Conservation (phyloP, 2,888 invertebrate species). For the Atrina japonica region DNA sequence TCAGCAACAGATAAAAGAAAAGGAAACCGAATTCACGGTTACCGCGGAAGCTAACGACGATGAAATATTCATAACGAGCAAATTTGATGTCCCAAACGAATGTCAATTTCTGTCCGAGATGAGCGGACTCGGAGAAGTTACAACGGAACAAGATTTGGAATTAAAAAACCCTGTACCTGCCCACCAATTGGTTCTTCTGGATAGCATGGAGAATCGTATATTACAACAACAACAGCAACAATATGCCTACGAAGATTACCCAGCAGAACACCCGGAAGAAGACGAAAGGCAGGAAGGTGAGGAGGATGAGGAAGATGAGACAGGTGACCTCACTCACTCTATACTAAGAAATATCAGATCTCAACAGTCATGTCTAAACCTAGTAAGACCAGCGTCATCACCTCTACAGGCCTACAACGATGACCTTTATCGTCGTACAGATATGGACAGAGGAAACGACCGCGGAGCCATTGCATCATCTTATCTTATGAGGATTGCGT, state of each 20-base stretch:
- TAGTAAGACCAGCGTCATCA: not conserved
- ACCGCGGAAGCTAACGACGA: constrained; percentile 66
- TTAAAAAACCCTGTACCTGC: constrained; percentile 67
- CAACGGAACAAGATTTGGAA: constrained; percentile 55
- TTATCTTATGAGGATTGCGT: constrained; percentile 59
- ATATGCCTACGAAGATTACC: constrained; percentile 30
- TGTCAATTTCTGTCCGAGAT: constrained; percentile 69
- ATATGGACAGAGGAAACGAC: constrained; percentile 44
- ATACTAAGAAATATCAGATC: not conserved
- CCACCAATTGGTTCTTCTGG: constrained; percentile 65
- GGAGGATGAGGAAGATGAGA: constrained; percentile 27
- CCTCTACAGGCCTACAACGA: not conserved
- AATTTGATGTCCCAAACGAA: constrained; percentile 70
- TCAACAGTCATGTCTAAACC: too few species aligned
- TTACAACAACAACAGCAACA: constrained; percentile 13
- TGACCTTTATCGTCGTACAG: not conserved
- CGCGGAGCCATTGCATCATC: constrained; percentile 54
- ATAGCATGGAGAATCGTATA: constrained; percentile 49
- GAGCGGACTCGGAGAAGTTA: constrained; percentile 73
- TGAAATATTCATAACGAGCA: constrained; percentile 65
- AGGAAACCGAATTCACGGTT: constrained; percentile 64
- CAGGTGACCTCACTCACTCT: not conserved
- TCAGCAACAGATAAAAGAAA: constrained; percentile 68
- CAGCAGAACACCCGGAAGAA: constrained; percentile 38
- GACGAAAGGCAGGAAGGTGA: constrained; percentile 41